These are phyloP conservation scores for Phlogophora meticulosa DNA, from an alignment of 2,888 invertebrate genomes.

Conservation along the genomic window DNA sequence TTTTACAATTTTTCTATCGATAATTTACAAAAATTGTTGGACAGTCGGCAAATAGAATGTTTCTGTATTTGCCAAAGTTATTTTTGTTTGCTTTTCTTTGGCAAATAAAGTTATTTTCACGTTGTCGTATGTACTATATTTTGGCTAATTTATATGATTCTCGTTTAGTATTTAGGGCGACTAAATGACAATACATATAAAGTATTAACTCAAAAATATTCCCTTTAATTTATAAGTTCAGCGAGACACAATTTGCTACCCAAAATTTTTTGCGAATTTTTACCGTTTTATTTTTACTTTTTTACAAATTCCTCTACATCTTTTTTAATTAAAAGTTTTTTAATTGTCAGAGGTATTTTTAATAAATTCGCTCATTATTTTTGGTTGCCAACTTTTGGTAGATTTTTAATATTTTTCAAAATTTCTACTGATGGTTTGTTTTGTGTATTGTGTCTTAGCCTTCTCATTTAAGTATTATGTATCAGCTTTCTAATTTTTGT, in stretches of 20 bases:
- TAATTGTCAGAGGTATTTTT: conserved; percentile 72
- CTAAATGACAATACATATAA: conserved; percentile 91
- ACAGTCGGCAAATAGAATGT: conserved; percentile 23
- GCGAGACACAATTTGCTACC: conserved; percentile 72
- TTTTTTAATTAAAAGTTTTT: conserved; percentile 78
- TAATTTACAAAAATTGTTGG: conserved; percentile 35
- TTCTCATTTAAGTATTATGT: conserved; percentile 76
- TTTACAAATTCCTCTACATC: conserved; percentile 71
- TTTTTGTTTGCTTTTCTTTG: conserved; percentile 40
- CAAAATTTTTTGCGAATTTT: conserved; percentile 69
- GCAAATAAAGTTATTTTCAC: conserved; percentile 29
- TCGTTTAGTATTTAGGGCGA: conserved; percentile 90
- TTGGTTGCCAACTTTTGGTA: conserved; percentile 63
- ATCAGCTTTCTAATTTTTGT: conserved; percentile 86
- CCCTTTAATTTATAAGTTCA: conserved; percentile 81
- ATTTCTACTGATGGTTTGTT: conserved; percentile 68
- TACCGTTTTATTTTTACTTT: conserved; percentile 49
- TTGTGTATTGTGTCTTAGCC: conserved; percentile 67
- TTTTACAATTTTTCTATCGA: conserved; percentile 52
- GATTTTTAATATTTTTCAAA: conserved; percentile 63
- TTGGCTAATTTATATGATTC: conserved; percentile 84
- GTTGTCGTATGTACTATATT: conserved; percentile 63
- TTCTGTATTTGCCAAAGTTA: conserved; percentile 52
- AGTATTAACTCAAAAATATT: conserved; percentile 85
- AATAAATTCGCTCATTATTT: conserved; percentile 68